These are phyloP conservation scores for Bettongia penicillata DNA, from an alignment of 2,113 vertebrate species.

Conservation along the genomic window DNA sequence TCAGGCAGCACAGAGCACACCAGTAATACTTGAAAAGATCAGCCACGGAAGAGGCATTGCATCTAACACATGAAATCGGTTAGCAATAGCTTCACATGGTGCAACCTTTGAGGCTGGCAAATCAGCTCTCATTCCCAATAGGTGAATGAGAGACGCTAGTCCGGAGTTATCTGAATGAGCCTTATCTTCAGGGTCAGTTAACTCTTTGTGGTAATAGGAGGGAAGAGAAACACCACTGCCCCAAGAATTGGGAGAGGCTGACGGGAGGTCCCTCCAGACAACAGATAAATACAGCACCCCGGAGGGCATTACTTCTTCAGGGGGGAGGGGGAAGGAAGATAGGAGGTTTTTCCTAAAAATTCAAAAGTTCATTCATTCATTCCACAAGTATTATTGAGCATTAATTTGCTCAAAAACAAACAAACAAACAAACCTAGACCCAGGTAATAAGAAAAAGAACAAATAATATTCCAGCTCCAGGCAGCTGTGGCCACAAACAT, in stretches of 20 bases:
- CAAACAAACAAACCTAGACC: too few relatives aligned
- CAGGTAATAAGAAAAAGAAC: neutral
- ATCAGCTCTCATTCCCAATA: neutral
- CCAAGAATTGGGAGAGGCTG: neutral
- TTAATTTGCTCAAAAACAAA: neutral
- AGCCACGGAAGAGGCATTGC: neutral
- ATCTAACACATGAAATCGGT: neutral
- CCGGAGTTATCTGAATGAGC: neutral
- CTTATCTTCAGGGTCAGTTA: neutral
- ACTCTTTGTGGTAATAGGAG: neutral
- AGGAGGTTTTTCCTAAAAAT: neutral
- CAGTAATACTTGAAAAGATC: neutral
- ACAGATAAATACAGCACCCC: too few relatives aligned
- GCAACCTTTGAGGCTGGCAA: neutral
- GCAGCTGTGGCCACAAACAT: neutral
- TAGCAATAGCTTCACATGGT: neutral
- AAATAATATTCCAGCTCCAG: neutral
- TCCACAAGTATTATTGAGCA: neutral
- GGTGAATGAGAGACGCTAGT: neutral
- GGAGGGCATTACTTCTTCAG: neutral
- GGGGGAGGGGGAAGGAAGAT: neutral
- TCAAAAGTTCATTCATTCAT: neutral
- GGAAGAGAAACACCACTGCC: neutral
- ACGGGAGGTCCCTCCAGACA: neutral
- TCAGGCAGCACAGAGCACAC: neutral